These are phyloP conservation scores for Agrilus cyanescens DNA, from an alignment of 2,888 invertebrate genomes.

Conservation along the genomic window DNA sequence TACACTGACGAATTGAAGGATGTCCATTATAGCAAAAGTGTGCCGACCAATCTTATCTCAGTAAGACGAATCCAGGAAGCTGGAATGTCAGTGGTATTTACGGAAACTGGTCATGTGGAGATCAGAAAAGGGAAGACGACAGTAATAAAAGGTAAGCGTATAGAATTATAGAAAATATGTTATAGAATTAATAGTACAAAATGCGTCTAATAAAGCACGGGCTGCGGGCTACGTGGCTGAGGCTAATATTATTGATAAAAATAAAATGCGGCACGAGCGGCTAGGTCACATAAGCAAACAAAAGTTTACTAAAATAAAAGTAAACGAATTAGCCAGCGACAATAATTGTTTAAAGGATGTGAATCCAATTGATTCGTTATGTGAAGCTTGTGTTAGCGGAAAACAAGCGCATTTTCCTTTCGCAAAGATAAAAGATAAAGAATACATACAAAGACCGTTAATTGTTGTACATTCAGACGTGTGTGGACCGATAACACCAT, in stretches of 20 bases:
- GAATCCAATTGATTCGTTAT: not conserved
- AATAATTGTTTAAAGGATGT: not conserved
- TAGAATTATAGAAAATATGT: not conserved
- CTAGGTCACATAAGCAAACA: not conserved
- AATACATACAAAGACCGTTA: conserved; percentile 4
- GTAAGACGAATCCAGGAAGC: conserved; percentile 19
- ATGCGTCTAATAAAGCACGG: conserved; percentile 1
- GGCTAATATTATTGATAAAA: conserved; percentile 7
- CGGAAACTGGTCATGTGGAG: not conserved
- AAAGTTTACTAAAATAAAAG: conserved; percentile 3
- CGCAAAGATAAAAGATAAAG: not conserved
- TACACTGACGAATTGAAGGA: conserved; percentile 7
- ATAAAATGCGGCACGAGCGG: conserved; percentile 10
- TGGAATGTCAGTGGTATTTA: not conserved
- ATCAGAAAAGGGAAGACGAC: conserved; percentile 1
- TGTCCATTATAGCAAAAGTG: conserved; percentile 22
- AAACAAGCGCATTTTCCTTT: conserved; percentile 7
- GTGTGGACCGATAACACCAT: conserved; percentile 6
- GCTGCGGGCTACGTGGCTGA: conserved; percentile 7
- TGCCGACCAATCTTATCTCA: conserved; percentile 22
- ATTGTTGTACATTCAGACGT: conserved; percentile 10
- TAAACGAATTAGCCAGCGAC: not conserved
- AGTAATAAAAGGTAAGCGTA: conserved; percentile 1
- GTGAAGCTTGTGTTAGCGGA: conserved; percentile 7
- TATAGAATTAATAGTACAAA: conserved; percentile 6